Base-by-base conservation (phyloP, 2,888 invertebrate genomes). In the Elegia similella region DNA sequence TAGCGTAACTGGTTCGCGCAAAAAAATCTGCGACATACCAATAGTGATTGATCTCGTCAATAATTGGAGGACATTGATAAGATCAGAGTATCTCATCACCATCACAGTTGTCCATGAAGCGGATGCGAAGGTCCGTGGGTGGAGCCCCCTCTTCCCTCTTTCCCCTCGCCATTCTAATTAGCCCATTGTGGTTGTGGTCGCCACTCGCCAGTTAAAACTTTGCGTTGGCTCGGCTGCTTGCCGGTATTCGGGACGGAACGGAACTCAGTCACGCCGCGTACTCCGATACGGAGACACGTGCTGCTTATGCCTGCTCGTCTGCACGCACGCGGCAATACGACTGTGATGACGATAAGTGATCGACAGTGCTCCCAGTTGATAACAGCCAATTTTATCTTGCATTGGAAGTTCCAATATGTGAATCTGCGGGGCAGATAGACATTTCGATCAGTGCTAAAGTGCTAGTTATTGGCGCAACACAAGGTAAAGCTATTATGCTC, bases 121-220 rank as follows among this genome's bases (percentile, higher is more conserved):
- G 88, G 90, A 90, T 88, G 82, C 87, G 77, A 84, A 86, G 88
- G 84, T 81, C 78, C 80, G 89, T 89, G 88, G 90, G 90, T 84
- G 88, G 82, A 83, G 78, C 77, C 72, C 76, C 75, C 62, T n/a
- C 78, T 76, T 79, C 86, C 74, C 82, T 77, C 73, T 82, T 23
- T 69, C 73, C 72, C 73, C 81, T 87, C 81, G 87, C 87, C 88
- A 89, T 91, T 89, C 90, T 89, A 91, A 91, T 89, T 88, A 90
- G 86, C 85, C 79, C 84, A 89, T 90, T 88, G 90, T 89, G 88
- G 86, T 83, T 50, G 50, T 50, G 34, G 50, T 50, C 50, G 50
- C 50, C 50, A 50, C 50, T 50, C 77, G 84, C 75, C 75, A 78
- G 84, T 82, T 78, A 76, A n/a, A 84, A 85, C 79, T 86, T 87